phyloP scores from a whole-genome alignment of 2,797 vertebrate genomes.

The Neostethus bicornis region DNA sequence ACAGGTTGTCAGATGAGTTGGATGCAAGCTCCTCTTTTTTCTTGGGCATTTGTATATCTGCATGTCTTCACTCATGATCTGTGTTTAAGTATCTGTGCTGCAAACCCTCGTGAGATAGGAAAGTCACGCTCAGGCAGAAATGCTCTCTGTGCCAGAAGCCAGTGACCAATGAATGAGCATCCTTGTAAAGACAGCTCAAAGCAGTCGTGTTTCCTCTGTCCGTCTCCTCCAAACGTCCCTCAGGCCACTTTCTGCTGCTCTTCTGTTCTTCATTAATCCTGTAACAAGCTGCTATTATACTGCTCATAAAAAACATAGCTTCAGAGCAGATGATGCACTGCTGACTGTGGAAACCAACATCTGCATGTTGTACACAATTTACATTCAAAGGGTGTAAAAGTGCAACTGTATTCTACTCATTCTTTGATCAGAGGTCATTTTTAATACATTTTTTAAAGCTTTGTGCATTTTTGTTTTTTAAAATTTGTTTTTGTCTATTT shows the following conservation, averaged over 20 bases:
- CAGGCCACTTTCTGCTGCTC: slow-evolving; percentile 57
- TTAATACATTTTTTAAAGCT: too few relatives aligned
- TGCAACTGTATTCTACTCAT: too few relatives aligned
- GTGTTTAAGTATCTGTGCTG: slow-evolving; percentile 17
- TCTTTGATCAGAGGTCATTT: too few relatives aligned
- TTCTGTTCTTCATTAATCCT: slow-evolving; percentile 65
- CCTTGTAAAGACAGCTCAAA: slow-evolving; percentile 69
- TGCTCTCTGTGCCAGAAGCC: slow-evolving; percentile 49
- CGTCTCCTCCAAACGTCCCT: slow-evolving; percentile 50
- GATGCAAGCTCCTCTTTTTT: slow-evolving; percentile 26
- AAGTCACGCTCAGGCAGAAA: slow-evolving; percentile 44
- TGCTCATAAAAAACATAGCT: slow-evolving; percentile 23
- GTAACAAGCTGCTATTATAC: slow-evolving; percentile 68
- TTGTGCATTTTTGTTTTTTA: too few relatives aligned
- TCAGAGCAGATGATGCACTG: slow-evolving; percentile 2
- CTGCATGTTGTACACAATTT: background rate
- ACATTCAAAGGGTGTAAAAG: too few relatives aligned
- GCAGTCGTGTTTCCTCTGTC: slow-evolving; percentile 46
- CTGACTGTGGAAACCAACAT: background rate
- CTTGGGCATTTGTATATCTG: slow-evolving; percentile 21
- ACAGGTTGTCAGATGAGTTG: slow-evolving; percentile 58
- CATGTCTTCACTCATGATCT: background rate
- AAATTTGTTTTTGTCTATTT: too few relatives aligned
- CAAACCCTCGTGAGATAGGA: slow-evolving; percentile 53
- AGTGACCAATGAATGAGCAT: slow-evolving; percentile 71